These are phyloP conservation scores for Eupsittula cactorum DNA, from an alignment of 2,113 vertebrate genomes.

Conservation along the genomic window DNA sequence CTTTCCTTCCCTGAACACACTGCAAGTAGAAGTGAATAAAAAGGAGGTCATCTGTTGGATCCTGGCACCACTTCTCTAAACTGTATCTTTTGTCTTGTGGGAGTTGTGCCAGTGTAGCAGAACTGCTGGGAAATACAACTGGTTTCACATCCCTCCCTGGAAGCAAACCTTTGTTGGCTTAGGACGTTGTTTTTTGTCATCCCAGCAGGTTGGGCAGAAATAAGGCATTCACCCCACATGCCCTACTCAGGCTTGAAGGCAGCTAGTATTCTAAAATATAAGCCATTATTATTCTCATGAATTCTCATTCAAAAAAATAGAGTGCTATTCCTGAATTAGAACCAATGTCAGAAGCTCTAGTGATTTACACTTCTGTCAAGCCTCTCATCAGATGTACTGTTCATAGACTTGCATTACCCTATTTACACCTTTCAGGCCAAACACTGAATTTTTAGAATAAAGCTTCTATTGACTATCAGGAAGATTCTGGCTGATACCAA, in stretches of 20 bases:
- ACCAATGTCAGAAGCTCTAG: neutral
- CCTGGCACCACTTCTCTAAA: neutral
- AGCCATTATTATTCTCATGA: neutral
- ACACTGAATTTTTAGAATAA: neutral
- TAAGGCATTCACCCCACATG: neutral
- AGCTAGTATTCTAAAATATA: neutral
- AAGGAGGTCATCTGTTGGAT: neutral
- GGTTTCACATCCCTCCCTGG: neutral
- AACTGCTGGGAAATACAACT: neutral
- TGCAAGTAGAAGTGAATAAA: neutral
- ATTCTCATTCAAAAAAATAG: neutral
- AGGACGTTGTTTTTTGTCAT: neutral
- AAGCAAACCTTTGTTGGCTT: neutral
- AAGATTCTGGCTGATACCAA: neutral
- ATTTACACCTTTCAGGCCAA: neutral
- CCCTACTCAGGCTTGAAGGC: neutral
- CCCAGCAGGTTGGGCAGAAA: neutral
- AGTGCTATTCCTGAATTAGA: neutral
- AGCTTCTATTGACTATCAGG: neutral
- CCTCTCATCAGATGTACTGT: neutral
- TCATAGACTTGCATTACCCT: neutral
- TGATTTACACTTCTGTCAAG: neutral
- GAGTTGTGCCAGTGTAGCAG: neutral
- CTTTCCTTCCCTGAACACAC: neutral
- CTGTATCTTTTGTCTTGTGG: neutral